Evolutionary conservation across 2,888 invertebrate species (phyloP).

Genomic region (Argyresthia albistria): DNA sequence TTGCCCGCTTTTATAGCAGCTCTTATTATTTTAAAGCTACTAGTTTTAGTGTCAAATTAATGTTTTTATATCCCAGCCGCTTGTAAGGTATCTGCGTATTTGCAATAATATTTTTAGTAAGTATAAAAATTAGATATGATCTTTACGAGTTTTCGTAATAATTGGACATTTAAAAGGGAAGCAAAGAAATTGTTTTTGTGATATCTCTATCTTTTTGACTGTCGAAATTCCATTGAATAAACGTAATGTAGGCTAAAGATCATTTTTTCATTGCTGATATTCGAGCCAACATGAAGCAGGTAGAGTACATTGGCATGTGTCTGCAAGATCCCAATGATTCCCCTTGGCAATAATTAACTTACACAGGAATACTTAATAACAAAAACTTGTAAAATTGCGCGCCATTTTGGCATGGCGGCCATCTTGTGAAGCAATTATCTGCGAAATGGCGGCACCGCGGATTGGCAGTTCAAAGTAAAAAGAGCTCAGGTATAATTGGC

Average conservation of each 20-base stretch:
- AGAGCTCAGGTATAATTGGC: constrained; percentile 49
- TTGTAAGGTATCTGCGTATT: not conserved
- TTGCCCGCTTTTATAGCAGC: not conserved
- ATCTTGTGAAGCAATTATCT: constrained; percentile 46
- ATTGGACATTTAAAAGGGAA: no score
- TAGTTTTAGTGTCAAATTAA: not conserved
- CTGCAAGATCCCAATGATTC: no score
- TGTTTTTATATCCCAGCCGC: not conserved
- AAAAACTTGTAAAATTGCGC: constrained; percentile 22
- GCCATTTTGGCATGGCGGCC: constrained; percentile 41
- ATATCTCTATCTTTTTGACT: no score
- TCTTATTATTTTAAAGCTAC: not conserved
- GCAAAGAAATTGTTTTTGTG: no score
- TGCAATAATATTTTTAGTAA: not conserved
- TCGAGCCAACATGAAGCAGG: no score
- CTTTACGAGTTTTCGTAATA: no score
- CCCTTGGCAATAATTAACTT: no score
- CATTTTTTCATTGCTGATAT: no score
- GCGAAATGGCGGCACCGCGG: constrained; percentile 44
- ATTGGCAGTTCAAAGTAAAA: constrained; percentile 47
- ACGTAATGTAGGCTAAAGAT: no score
- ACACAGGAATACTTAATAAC: no score
- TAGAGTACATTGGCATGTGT: no score
- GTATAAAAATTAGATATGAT: not conserved
- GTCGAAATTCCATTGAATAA: no score